Percentiles rank a stretch among this genome's conserved stretches.
phyloP scores from a whole-genome alignment of 2,113 vertebrate genomes.

The Murina feae region DNA sequence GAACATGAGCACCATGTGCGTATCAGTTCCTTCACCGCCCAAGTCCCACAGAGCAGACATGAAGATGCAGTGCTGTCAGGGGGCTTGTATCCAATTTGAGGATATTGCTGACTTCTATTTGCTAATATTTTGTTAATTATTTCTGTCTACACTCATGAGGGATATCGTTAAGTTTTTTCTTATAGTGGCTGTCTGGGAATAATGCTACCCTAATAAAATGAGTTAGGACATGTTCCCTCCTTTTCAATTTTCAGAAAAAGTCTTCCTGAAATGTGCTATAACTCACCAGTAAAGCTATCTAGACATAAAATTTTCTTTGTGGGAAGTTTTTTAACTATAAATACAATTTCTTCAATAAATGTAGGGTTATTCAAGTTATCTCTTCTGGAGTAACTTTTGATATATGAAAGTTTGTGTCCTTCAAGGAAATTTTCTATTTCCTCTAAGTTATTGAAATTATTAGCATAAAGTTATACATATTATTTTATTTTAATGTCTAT shows the following conservation, averaged over 20 bases:
- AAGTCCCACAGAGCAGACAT: neutral
- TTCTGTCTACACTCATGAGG: neutral
- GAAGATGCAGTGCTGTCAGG: neutral
- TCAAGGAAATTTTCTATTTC: slow-evolving; percentile 6
- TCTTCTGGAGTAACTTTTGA: neutral
- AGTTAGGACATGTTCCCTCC: neutral
- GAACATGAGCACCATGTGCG: neutral
- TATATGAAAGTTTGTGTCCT: neutral
- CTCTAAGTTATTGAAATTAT: slow-evolving; percentile 1
- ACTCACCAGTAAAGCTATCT: neutral
- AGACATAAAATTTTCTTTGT: neutral
- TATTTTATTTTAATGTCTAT: neutral
- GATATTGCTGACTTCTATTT: neutral
- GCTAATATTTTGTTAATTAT: slow-evolving; percentile 3
- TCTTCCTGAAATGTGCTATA: neutral
- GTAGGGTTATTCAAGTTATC: neutral
- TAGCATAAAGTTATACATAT: neutral
- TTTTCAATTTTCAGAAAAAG: slow-evolving; percentile 9
- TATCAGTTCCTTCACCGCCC: neutral
- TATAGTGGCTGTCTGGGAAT: neutral
- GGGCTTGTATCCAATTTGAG: neutral
- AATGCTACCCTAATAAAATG: neutral
- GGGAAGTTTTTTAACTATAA: neutral
- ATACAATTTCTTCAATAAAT: neutral
- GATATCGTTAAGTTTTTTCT: neutral